Conservation (phyloP, 2,113 vertebrate genomes). For the Poeciliopsis prolifica region DNA sequence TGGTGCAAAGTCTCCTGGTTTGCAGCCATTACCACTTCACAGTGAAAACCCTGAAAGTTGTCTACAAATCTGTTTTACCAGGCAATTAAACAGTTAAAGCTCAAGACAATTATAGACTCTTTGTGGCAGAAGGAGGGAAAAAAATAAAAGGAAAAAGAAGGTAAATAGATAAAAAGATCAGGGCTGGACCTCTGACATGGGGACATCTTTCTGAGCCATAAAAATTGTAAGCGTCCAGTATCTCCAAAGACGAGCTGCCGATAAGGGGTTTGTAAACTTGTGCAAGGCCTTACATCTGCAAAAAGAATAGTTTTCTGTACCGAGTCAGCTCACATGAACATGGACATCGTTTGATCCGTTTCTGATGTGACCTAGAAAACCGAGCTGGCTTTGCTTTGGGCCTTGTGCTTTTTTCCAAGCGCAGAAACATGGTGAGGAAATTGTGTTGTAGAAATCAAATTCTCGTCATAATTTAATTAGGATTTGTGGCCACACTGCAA, state of each 20-base stretch:
- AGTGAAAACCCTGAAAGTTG: not conserved
- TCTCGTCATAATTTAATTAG: slow-evolving; percentile 30
- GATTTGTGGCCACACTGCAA: slow-evolving; percentile 7
- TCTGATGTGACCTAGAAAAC: not conserved
- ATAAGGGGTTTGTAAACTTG: too few species aligned
- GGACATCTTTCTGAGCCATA: not conserved
- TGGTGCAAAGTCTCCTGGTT: not conserved
- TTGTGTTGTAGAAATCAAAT: slow-evolving; percentile 27
- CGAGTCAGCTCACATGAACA: not conserved
- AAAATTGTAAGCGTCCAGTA: too few species aligned
- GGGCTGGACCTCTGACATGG: not conserved
- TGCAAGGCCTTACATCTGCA: too few species aligned
- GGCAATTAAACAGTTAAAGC: not conserved
- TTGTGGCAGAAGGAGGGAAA: not conserved
- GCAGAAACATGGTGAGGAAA: slow-evolving; percentile 14
- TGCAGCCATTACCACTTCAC: not conserved
- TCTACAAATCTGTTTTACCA: not conserved
- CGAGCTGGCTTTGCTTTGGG: not conserved
- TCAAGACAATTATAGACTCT: not conserved
- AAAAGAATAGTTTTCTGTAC: not conserved
- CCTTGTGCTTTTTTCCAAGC: not conserved
- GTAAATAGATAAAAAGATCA: not conserved
- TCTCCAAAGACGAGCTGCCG: not conserved
- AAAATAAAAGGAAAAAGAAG: not conserved
- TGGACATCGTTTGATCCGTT: slow-evolving; percentile 5